Evolutionary conservation across 2,113 vertebrate genomes (phyloP).

Genomic region (Bombycilla garrulus): DNA sequence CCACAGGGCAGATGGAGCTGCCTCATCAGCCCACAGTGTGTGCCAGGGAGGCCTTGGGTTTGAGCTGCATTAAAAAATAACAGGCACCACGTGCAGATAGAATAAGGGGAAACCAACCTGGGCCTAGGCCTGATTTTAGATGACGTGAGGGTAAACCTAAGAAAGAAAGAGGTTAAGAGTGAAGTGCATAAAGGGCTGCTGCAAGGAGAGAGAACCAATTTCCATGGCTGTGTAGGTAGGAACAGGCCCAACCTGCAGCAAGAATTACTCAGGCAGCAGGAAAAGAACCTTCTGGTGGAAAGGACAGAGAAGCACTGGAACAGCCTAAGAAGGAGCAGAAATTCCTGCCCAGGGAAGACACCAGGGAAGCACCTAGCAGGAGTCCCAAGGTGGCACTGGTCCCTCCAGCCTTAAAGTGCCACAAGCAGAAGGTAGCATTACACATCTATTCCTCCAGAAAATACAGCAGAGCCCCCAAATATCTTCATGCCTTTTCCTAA

Average conservation of each 20-base stretch:
- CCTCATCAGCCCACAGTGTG: neutral
- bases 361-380: neutral
- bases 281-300: neutral
- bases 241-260: neutral
- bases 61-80: fast-evolving
- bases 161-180: neutral
- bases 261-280: neutral
- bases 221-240: neutral
- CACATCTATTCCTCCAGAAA: neutral
- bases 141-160: neutral
- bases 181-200: neutral
- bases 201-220: neutral
- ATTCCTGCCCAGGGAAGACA: neutral
- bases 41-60: neutral
- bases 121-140: neutral
- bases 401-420: neutral
- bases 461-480: neutral
- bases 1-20: neutral
- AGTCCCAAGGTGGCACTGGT: neutral
- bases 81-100: neutral
- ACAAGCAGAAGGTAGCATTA: neutral
- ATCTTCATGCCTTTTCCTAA: neutral
- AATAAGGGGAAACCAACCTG: neutral
- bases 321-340: neutral
- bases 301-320: neutral